phyloP scores from a whole-genome alignment of 2,888 invertebrate species.

The Ganaspis brasiliensis region DNA sequence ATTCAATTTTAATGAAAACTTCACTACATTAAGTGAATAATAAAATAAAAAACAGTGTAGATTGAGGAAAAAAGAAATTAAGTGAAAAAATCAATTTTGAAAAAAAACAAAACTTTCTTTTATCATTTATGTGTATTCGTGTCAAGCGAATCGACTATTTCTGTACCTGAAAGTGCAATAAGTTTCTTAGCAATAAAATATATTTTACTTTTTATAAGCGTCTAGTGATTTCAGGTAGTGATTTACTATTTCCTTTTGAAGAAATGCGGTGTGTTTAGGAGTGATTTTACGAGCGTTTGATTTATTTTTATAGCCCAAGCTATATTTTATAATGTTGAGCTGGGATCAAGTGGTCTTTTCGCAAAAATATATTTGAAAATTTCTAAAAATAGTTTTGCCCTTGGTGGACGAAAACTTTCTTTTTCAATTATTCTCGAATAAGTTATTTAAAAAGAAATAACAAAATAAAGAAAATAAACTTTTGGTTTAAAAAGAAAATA shows the following conservation, averaged over 20 bases:
- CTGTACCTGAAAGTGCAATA: background rate
- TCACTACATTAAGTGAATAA: too few relatives aligned
- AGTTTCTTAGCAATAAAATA: slow-evolving; percentile 17
- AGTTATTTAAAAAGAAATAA: too few relatives aligned
- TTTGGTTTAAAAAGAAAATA: too few relatives aligned
- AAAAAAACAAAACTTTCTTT: too few relatives aligned
- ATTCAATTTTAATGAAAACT: too few relatives aligned
- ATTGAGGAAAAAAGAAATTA: too few relatives aligned
- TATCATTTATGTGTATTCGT: background rate
- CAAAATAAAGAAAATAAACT: too few relatives aligned
- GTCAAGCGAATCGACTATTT: too few relatives aligned
- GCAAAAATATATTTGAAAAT: background rate
- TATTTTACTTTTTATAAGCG: background rate
- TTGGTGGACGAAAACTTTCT: too few relatives aligned
- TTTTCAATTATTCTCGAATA: too few relatives aligned
- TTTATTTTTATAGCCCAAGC: slow-evolving; percentile 16
- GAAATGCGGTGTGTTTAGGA: background rate
- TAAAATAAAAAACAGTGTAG: too few relatives aligned
- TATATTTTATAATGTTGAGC: background rate
- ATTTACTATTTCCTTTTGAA: slow-evolving; percentile 17
- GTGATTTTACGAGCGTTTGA: slow-evolving; percentile 30
- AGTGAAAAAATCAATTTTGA: too few relatives aligned
- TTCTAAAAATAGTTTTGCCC: background rate
- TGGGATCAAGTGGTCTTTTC: background rate
- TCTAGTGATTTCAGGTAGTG: slow-evolving; percentile 5